Evolutionary conservation across 2,888 invertebrate species (phyloP), one percentile per base, ranked within the genome.

Genomic region (Phanerotoma sp.): DNA sequence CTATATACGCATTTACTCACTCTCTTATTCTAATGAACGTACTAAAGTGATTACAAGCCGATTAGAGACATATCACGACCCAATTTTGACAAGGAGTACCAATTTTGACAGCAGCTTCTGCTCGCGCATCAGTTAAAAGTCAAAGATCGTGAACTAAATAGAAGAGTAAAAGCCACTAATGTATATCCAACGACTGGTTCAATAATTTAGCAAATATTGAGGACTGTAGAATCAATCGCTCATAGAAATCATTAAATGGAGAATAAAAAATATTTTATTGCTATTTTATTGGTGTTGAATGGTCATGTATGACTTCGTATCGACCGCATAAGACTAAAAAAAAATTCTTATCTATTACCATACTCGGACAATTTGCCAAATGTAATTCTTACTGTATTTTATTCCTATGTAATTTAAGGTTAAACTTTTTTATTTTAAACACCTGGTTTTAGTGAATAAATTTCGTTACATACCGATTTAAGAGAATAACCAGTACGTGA

Each of bases 381-480:
- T 32, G 46, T 20, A 57, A 61, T 16, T 49, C 49, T 54, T 47
- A 48, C 57, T 35, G 32, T 25, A 25, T 25, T 25, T 25, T 25
- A n/a, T n/a, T n/a, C n/a, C n/a, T n/a, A n/a, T n/a, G n/a, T n/a
- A n/a, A n/a, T n/a, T n/a, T n/a, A n/a, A n/a, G 21, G 41, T 40
- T 48, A 37, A 50, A 20, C 37, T 54, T 47, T 33, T 25, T 4
- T 10, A 37, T 21, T 21, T 20, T 15, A 13, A 37, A 7, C 13
- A 25, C 22, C 35, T 35, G 15, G n/a, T 15, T 11, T 11, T 47
- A 15, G 6, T 41, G 16, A 44, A 28, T 33, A 42, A 38, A n/a
- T 28, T 35, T 25, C 11, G 22, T 49, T 70, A 72, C 72, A 54
- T 70, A 72, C 72, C 72, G 65, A 70, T 70, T 63, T 66, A 61